phyloP scores from a whole-genome alignment of 2,797 vertebrate genomes.

The Paedocypris micromegethes region DNA sequence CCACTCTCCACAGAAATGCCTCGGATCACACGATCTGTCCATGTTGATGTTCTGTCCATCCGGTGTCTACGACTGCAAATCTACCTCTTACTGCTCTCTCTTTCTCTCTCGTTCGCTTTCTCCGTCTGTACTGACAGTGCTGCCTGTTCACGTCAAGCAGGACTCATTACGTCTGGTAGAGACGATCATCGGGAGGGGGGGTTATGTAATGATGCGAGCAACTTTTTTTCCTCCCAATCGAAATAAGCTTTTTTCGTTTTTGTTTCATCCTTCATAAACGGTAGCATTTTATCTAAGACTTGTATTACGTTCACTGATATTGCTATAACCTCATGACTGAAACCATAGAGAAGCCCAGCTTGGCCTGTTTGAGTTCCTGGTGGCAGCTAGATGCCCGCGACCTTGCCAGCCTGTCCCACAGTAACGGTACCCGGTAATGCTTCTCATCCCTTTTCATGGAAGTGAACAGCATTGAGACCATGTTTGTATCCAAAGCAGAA shows the following conservation, averaged over 20 bases:
- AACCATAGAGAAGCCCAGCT: constrained; percentile 33
- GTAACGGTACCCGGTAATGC: constrained; percentile 28
- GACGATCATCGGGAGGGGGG: constrained; percentile 69
- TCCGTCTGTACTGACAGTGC: constrained; percentile 51
- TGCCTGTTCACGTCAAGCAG: constrained; percentile 62
- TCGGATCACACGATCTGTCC: constrained; percentile 45
- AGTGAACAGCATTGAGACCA: neutral
- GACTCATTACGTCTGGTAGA: constrained; percentile 70
- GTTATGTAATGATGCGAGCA: constrained; percentile 50
- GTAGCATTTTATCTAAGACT: constrained; percentile 67
- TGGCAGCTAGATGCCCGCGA: constrained; percentile 69
- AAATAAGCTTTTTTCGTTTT: constrained; percentile 81
- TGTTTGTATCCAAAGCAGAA: neutral
- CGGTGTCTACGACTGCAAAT: constrained; percentile 84
- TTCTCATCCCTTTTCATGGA: neutral
- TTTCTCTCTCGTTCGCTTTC: constrained; percentile 61
- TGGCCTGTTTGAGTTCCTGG: constrained; percentile 63
- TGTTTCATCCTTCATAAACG: constrained; percentile 49
- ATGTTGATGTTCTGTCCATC: constrained; percentile 50
- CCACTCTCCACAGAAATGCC: constrained; percentile 45
- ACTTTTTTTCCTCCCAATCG: constrained; percentile 65
- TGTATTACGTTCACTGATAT: constrained; percentile 42
- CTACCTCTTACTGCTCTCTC: constrained; percentile 84
- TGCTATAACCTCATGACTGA: constrained; percentile 51
- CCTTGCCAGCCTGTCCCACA: constrained; percentile 26